A percentile compares a stretch with the other conserved stretches of the same genome.
These are phyloP conservation scores for Onychostruthus taczanowskii DNA, from an alignment of 2,113 vertebrate species.

Conservation along the genomic window DNA sequence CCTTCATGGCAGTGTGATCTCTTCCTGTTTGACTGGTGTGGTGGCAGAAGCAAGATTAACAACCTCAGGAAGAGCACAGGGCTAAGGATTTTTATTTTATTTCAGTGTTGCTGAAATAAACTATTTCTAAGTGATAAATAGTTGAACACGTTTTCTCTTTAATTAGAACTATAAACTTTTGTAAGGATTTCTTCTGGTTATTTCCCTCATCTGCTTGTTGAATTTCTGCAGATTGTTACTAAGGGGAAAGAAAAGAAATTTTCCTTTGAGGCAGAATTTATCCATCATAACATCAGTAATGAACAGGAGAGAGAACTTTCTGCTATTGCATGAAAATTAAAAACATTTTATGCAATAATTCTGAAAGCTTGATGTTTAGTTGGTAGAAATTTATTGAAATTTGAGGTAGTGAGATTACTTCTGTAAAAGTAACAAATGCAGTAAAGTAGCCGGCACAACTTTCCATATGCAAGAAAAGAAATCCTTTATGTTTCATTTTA, in stretches of 20 bases:
- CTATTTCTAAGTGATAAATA: neutral
- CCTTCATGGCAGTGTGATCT: neutral
- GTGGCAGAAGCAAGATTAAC: neutral
- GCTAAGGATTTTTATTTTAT: neutral
- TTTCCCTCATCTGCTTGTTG: neutral
- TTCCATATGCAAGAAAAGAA: slow-evolving; percentile 38
- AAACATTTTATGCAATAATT: neutral
- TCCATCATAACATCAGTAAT: neutral
- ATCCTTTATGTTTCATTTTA: slow-evolving; percentile 55
- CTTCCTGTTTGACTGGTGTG: neutral
- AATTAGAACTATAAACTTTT: neutral
- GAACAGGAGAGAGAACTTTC: neutral
- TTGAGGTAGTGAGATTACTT: neutral
- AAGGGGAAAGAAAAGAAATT: neutral
- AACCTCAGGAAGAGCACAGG: neutral
- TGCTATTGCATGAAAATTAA: neutral
- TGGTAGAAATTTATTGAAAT: slow-evolving; percentile 1
- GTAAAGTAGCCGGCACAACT: slow-evolving; percentile 31
- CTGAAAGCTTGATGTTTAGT: neutral
- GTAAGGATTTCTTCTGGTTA: neutral
- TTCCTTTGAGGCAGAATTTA: neutral
- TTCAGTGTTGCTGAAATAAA: neutral
- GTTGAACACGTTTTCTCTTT: neutral
- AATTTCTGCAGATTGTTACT: neutral
- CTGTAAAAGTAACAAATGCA: slow-evolving; percentile 28